phyloP scores from a whole-genome alignment of 2,888 invertebrate species.

The Ormyrus rosae region DNA sequence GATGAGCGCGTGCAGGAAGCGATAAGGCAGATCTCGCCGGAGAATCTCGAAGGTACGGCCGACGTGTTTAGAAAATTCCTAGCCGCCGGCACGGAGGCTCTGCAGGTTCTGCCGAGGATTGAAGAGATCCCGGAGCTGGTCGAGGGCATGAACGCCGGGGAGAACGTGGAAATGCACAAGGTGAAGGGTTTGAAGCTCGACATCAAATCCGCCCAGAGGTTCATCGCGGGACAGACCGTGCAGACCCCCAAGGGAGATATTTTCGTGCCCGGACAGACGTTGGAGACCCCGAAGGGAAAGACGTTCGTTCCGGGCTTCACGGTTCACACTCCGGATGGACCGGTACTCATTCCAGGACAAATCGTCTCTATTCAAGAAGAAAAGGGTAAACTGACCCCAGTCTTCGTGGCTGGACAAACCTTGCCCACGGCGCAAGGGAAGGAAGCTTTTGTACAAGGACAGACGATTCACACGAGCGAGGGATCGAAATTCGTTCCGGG shows the following conservation, averaged over 20 bases:
- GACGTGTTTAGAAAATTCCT: conserved; percentile 80
- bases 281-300: conserved; percentile 82
- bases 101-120: conserved; percentile 80
- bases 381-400: conserved; percentile 77
- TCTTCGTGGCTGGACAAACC: conserved; percentile 85
- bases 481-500: conserved; percentile 80
- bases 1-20: conserved; percentile 76
- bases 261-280: conserved; percentile 86
- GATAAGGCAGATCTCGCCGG: conserved; percentile 78
- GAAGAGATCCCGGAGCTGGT: conserved; percentile 82
- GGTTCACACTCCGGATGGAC: conserved; percentile 82
- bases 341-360: conserved; percentile 85
- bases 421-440: conserved; percentile 78
- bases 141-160: conserved; percentile 77
- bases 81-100: conserved; percentile 76
- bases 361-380: conserved; percentile 78
- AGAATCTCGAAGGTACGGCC: conserved; percentile 79
- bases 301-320: conserved; percentile 86
- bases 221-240: conserved; percentile 84
- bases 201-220: conserved; percentile 82
- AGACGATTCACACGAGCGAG: conserved; percentile 79
- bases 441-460: conserved; percentile 80
- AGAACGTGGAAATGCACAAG: conserved; percentile 80
- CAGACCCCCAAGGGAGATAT: conserved; percentile 83
- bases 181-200: conserved; percentile 82